These are phyloP conservation scores for Brachionus rotundiformis DNA, from an alignment of 1,140 invertebrate genomes.

Conservation along the genomic window DNA sequence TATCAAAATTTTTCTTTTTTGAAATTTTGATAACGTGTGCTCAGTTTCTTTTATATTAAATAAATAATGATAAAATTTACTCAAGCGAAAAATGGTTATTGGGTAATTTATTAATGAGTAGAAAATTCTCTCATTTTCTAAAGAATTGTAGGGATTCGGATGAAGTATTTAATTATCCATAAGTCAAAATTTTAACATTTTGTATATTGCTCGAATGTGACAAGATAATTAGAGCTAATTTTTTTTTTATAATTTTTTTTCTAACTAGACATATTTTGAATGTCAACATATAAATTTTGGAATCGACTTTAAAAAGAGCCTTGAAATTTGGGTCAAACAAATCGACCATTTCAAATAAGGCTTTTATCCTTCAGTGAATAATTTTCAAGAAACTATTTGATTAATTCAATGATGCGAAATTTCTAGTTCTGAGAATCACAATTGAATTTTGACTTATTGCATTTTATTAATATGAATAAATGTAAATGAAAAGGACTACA, in stretches of 20 bases:
- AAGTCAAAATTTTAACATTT: neutral
- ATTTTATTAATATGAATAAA: no score
- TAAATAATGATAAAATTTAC: neutral
- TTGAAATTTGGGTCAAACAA: neutral
- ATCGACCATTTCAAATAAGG: neutral
- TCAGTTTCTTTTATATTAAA: neutral
- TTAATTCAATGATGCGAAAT: no score
- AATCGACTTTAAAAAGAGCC: neutral
- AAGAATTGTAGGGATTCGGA: neutral
- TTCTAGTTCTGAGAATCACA: no score
- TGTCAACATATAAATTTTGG: neutral
- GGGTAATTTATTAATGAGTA: neutral
- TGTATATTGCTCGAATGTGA: neutral
- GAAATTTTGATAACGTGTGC: neutral
- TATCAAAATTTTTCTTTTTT: neutral
- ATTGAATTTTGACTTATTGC: no score
- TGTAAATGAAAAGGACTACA: no score
- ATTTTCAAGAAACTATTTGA: neutral
- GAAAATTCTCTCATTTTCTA: slow-evolving; percentile 8
- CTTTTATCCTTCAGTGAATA: neutral
- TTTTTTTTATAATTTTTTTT: neutral
- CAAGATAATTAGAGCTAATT: neutral
- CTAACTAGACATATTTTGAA: neutral
- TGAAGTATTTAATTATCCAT: neutral
- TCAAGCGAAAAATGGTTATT: neutral